Evolutionary conservation across 2,113 vertebrate species (phyloP), one percentile per base, ranked within the genome.

Genomic region (Orientallactaga bullata): DNA sequence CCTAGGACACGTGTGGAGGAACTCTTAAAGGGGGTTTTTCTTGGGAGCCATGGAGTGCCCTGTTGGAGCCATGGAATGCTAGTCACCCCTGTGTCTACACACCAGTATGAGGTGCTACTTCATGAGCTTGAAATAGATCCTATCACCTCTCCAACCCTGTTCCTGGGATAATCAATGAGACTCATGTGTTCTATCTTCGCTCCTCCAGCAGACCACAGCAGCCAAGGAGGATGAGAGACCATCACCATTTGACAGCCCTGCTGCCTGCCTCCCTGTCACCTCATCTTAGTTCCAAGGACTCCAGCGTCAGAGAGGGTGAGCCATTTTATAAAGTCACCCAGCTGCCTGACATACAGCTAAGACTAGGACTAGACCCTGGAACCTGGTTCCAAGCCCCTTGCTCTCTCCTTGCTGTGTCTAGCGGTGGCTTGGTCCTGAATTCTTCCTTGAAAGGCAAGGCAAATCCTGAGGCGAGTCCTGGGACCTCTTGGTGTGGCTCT

Each of bases 191-290:
- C 79, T 9, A 12, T 21, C 4, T 73, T 47, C 8, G 39, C 0
- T 9, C n/a, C 32, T 69, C 42, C 2, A 4, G 1, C 28, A 61
- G 91, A n/a, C 15, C 16, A 9, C 32, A 39, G 39, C 5, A 0
- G 32, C 74, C 7, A 3, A 66, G 35, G 18, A 23, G 85, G 58
- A 2, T 51, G 3, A 28, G 42, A 39, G 77, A 30, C 24, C 5
- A 12, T 3, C 0, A 4, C 26, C 60, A 20, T 11, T 24, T 60
- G 6, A 2, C 63, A 42, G 58, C 1, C 71, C 35, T 0, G 7
- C 0, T n/a, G 23, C 63, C 37, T 55, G 55, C 55, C 55, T 55
- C 58, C 0, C 26, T 20, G 55, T 12, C 7, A 21, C 30, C n/a
- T 81, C 18, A 3, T 23, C 32, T 71, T 26, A 35, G 18, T 76